These are phyloP conservation scores for Pangasius djambal DNA, from an alignment of 2,797 vertebrate species.

Conservation along the genomic window DNA sequence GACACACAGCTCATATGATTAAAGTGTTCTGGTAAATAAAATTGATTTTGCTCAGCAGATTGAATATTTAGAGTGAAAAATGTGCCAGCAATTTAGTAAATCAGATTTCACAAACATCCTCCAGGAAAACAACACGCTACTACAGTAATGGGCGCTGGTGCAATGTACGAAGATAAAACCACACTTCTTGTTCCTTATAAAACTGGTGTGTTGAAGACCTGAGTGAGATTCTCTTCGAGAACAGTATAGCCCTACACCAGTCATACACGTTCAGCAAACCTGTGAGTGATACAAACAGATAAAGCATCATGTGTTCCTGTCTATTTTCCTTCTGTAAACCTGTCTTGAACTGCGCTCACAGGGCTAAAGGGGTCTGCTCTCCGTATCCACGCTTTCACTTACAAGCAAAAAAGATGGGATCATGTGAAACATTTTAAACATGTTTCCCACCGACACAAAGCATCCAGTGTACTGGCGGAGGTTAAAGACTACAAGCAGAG, in stretches of 20 bases:
- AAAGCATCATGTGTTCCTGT: background rate
- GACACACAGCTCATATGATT: background rate
- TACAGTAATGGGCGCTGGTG: background rate
- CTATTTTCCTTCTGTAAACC: background rate
- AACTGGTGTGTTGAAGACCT: background rate
- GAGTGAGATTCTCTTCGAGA: no score
- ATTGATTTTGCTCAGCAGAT: background rate
- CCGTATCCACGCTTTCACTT: background rate
- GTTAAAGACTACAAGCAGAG: constrained; percentile 34
- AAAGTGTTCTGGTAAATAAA: no score
- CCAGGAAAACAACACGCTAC: background rate
- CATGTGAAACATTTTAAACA: constrained; percentile 33
- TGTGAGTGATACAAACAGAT: background rate
- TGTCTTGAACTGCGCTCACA: no score
- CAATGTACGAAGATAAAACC: background rate
- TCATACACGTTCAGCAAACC: background rate
- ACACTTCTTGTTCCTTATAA: background rate
- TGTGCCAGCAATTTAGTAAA: background rate
- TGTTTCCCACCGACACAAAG: constrained; percentile 49
- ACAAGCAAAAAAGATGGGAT: background rate
- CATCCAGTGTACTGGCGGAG: constrained; percentile 24
- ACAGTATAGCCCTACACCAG: background rate
- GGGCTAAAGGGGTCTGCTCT: background rate
- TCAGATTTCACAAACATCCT: background rate
- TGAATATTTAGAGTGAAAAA: background rate